phyloP scores from a whole-genome alignment of 2,797 vertebrate species.

The Heterohyrax brucei region DNA sequence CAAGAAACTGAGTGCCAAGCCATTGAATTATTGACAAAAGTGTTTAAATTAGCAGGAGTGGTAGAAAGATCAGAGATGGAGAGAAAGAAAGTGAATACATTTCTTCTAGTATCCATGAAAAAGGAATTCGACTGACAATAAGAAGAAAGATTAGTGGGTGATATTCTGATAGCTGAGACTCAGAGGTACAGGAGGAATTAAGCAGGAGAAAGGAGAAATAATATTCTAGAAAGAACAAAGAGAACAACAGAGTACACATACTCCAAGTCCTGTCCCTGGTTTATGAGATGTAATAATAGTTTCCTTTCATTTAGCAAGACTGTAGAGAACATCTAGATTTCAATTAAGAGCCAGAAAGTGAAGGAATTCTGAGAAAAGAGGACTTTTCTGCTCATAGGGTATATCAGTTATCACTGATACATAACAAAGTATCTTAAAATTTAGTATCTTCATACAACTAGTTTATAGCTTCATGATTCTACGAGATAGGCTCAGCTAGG shows the following conservation, averaged over 20 bases:
- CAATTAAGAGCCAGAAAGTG: background rate
- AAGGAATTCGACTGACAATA: background rate
- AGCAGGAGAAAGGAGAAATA: background rate
- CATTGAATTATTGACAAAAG: background rate
- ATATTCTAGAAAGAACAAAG: background rate
- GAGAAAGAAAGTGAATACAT: background rate
- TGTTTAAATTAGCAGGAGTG: background rate
- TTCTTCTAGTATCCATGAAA: background rate
- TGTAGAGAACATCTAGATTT: background rate
- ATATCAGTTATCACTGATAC: background rate
- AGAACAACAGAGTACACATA: background rate
- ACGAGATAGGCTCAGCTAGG: background rate
- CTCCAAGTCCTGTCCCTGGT: background rate
- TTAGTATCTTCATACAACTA: background rate
- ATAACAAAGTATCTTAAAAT: background rate
- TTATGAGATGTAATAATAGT: background rate
- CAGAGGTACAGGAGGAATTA: background rate
- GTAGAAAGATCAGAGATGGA: background rate
- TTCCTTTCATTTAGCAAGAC: conserved; percentile 1
- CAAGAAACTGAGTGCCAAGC: background rate
- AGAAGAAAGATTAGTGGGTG: background rate
- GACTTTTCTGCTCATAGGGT: background rate
- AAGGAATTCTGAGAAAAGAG: conserved; percentile 24
- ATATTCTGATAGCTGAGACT: background rate
- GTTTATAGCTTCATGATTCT: conserved; percentile 3